phyloP scores from a whole-genome alignment of 1,140 invertebrate genomes.

The Bathynomus jamesi region DNA sequence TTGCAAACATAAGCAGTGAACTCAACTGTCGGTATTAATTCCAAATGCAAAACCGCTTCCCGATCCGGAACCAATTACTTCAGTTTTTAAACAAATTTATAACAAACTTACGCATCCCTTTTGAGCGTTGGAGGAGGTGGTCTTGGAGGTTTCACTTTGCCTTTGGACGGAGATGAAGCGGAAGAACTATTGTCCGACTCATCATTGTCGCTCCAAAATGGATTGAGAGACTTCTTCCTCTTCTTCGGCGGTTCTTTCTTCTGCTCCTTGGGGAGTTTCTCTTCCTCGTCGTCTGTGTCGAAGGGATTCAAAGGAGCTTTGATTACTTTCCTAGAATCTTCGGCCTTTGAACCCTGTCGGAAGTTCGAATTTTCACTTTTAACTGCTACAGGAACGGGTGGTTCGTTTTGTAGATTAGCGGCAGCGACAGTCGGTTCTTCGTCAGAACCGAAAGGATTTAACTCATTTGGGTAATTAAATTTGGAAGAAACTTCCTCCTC shows the following conservation, averaged over 20 bases:
- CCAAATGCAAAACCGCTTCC: no score
- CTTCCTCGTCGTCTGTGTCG: slow-evolving; percentile 35
- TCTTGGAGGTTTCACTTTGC: slow-evolving; percentile 31
- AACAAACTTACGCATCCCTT: not conserved
- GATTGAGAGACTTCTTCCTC: slow-evolving; percentile 49
- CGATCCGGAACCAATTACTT: no score
- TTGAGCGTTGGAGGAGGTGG: slow-evolving; percentile 33
- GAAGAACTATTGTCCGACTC: slow-evolving; percentile 42
- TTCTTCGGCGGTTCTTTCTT: slow-evolving; percentile 16
- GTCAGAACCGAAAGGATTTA: slow-evolving; percentile 58
- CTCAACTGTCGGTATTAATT: no score
- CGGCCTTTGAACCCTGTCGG: slow-evolving; percentile 26
- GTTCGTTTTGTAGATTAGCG: not conserved
- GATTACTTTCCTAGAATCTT: slow-evolving; percentile 57
- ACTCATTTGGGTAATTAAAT: slow-evolving; percentile 65
- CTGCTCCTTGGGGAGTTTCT: not conserved
- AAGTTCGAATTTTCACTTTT: not conserved
- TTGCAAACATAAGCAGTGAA: no score
- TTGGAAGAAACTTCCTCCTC: slow-evolving; percentile 13
- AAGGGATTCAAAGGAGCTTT: slow-evolving; percentile 57
- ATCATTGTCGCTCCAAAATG: slow-evolving; percentile 61
- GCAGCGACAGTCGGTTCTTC: slow-evolving; percentile 32
- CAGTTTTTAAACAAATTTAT: no score
- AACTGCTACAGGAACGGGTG: not conserved
- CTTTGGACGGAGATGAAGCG: no score